Percentiles rank a stretch among this genome's conserved stretches.
Conservation (phyloP, 2,888 invertebrate species). For the Polydrusus cervinus region DNA sequence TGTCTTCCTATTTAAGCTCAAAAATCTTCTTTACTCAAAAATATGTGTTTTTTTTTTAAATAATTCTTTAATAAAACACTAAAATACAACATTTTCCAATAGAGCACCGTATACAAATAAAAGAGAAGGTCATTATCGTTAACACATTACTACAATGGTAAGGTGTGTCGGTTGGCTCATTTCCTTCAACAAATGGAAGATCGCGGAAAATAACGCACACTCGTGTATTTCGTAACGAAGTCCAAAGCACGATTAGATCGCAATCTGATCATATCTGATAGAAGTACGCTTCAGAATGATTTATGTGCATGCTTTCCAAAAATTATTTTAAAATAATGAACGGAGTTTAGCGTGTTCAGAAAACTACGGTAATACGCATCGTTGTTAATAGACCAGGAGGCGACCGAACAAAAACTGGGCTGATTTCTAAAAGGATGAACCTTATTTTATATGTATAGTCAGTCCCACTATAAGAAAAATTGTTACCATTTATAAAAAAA, state of each 20-base stretch:
- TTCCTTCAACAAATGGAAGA: slow-evolving; percentile 45
- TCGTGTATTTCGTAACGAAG: slow-evolving; percentile 18
- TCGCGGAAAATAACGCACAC: slow-evolving; percentile 31
- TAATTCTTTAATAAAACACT: too few species aligned
- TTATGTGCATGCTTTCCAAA: slow-evolving; percentile 29
- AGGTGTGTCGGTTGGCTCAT: slow-evolving; percentile 37
- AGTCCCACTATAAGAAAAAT: too few species aligned
- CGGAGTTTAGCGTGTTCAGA: not conserved
- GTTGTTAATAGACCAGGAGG: too few species aligned
- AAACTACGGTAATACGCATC: too few species aligned
- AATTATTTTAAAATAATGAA: slow-evolving; percentile 31
- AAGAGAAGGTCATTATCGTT: slow-evolving; percentile 29
- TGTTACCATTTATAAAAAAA: too few species aligned
- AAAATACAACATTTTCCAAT: too few species aligned
- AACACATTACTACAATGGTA: slow-evolving; percentile 36
- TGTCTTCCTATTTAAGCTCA: too few species aligned
- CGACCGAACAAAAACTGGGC: too few species aligned
- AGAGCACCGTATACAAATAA: slow-evolving; percentile 1
- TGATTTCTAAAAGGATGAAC: too few species aligned
- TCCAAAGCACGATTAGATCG: slow-evolving; percentile 24
- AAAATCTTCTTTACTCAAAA: too few species aligned
- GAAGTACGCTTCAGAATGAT: slow-evolving; percentile 31
- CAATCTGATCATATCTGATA: slow-evolving; percentile 27
- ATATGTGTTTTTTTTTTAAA: too few species aligned
- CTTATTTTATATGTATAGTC: too few species aligned